Conservation (phyloP, 92 coral and sea anemone genomes). For the Palythoa grandiflora region DNA sequence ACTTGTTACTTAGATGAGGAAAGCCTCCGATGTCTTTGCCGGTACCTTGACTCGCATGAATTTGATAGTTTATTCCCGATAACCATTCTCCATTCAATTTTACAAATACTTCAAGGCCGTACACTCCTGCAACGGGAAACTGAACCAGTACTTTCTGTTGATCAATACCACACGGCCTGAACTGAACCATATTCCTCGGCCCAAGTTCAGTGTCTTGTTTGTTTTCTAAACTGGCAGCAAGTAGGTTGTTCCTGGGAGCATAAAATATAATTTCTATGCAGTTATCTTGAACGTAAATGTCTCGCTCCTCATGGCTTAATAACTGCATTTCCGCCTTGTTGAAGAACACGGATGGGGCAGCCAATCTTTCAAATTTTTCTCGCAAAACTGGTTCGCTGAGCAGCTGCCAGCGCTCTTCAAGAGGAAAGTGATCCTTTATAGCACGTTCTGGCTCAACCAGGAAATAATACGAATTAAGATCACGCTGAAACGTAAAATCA, state of each 20-base stretch:
- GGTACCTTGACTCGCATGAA: not conserved
- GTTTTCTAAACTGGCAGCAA: slow-evolving; percentile 67
- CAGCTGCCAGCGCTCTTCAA: slow-evolving; percentile 78
- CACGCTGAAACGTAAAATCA: slow-evolving; percentile 77
- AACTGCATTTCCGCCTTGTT: slow-evolving; percentile 70
- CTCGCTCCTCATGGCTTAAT: slow-evolving; percentile 70
- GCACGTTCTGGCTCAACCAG: slow-evolving; percentile 83
- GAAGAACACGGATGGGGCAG: slow-evolving; percentile 68
- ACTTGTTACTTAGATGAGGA: slow-evolving; percentile 27
- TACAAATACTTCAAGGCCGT: slow-evolving; percentile 70
- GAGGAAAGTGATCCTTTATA: slow-evolving; percentile 73
- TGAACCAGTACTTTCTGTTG: slow-evolving; percentile 75
- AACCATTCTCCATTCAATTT: slow-evolving; percentile 53
- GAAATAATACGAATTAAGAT: slow-evolving; percentile 65
- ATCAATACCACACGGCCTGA: slow-evolving; percentile 68
- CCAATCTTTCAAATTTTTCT: slow-evolving; percentile 71
- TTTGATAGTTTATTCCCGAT: slow-evolving; percentile 51
- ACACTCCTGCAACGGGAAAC: slow-evolving; percentile 72
- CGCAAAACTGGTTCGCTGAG: slow-evolving; percentile 65
- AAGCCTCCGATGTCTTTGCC: slow-evolving; percentile 12
- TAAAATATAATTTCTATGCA: slow-evolving; percentile 75
- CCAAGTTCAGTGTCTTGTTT: not conserved
- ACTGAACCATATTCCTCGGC: slow-evolving; percentile 63
- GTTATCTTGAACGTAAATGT: slow-evolving; percentile 50
- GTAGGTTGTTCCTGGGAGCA: slow-evolving; percentile 62